These are phyloP conservation scores for Dicentrarchus labrax DNA, from an alignment of 2,113 vertebrate species.

Conservation along the genomic window DNA sequence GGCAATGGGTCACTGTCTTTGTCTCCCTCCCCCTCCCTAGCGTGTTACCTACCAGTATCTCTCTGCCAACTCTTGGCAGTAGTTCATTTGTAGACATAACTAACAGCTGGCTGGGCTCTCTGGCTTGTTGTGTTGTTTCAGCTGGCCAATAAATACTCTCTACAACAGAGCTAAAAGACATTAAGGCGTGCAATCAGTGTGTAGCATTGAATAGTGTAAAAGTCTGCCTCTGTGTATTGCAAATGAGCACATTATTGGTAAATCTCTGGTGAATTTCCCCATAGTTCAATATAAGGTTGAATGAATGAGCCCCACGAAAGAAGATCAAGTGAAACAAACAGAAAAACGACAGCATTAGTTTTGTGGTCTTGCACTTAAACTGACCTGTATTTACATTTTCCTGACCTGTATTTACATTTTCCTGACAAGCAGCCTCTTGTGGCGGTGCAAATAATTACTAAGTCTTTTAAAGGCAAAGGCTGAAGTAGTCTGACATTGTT, in stretches of 20 bases:
- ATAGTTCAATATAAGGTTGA: neutral
- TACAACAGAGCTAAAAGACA: neutral
- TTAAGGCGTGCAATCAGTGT: neutral
- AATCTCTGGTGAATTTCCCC: neutral
- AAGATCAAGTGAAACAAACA: neutral
- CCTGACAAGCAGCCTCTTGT: neutral
- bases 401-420: neutral
- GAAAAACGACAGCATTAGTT: neutral
- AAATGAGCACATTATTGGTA: neutral
- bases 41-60: neutral
- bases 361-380: neutral
- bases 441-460: neutral
- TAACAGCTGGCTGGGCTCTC: constrained; percentile 39
- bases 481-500: neutral
- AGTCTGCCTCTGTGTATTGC: neutral
- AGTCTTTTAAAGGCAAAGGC: no score
- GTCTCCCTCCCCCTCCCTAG: no score
- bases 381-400: neutral
- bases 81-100: constrained; percentile 29
- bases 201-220: neutral
- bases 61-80: constrained; percentile 43
- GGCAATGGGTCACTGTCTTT: constrained; percentile 59
- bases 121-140: constrained; percentile 35
- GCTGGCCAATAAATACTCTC: constrained; percentile 23
- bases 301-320: neutral